Base-by-base conservation (phyloP, 64 coral and sea anemone species). In the Hydrozoanthus tunicans region DNA sequence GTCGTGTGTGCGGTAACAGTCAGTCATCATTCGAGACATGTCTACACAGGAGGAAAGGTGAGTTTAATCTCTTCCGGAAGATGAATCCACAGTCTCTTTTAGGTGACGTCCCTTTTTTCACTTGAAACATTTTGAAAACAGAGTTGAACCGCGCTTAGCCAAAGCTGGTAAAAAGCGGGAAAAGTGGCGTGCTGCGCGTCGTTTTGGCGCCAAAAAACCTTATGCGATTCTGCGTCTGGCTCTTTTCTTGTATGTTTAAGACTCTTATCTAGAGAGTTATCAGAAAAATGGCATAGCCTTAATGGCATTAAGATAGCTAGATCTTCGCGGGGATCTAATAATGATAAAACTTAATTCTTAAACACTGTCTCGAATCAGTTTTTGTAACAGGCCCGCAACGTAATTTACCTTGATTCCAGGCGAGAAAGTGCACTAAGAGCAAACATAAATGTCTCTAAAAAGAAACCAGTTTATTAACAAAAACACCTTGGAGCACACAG, bases 11-110 rank as follows among this genome's bases (percentile, higher is more conserved):
- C 97, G 72, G 97, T 99, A 3, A 99, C 97, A 13, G 95, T 99
- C 32, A 93, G 97, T 59, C 92, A 99, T 51, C 92, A 92, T 15
- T 96, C 97, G 20, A 95, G 97, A 94, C 94, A 99, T 90, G 97
- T 99, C 67, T 99, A 96, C 78, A 99, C 97, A 17, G 97, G 97
- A 59, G 97, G 97, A 60, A 99, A 99, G 92, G 97, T 99, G 15
- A 91, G 96, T 88, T 62, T 10, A 76, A 3, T 5, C 7, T 64
- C 20, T 83, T 26, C 52, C 20, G 53, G 62, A n/a, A 7, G 27
- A 56, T 89, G 70, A 71, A 56, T 52, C 54, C 13, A 4, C 9
- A 67, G 1, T 67, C 64, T 67, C 64, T 67, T 67, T 67, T 67
- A 67, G 64, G 64, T 67, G 32, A 43, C 32, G 32, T 43, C 0